These are phyloP conservation scores for Ciconia stormi DNA, from an alignment of 2,113 vertebrate species.

Conservation along the genomic window DNA sequence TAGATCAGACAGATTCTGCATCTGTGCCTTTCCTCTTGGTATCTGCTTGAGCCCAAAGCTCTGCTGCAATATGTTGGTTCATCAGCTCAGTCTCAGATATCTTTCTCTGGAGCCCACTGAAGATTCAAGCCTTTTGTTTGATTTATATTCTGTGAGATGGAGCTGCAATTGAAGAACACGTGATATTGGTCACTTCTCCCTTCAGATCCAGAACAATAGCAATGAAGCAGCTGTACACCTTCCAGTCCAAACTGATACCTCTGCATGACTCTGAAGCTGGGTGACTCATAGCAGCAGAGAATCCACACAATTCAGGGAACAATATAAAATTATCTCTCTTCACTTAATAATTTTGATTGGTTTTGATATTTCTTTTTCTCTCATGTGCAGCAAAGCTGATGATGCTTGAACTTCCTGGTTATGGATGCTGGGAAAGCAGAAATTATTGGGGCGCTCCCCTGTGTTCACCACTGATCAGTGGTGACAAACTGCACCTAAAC, in stretches of 20 bases:
- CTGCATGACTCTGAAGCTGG: neutral
- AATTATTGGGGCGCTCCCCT: neutral
- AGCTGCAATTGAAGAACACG: neutral
- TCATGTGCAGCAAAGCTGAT: neutral
- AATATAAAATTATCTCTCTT: neutral
- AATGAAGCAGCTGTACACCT: neutral
- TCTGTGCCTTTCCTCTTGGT: neutral
- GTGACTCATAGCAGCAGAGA: neutral
- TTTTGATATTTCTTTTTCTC: neutral
- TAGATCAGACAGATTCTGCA: neutral
- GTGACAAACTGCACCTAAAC: neutral
- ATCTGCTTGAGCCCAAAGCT: neutral
- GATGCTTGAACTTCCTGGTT: neutral
- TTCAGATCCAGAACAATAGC: neutral
- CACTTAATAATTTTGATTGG: neutral
- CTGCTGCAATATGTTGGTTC: neutral
- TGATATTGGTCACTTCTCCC: neutral
- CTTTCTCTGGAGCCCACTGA: neutral
- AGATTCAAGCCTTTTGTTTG: neutral
- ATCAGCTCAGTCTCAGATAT: neutral
- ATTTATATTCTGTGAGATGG: neutral
- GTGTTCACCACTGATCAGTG: neutral
- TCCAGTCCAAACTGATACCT: neutral
- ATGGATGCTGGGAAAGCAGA: neutral
- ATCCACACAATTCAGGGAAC: neutral